A percentile compares a stretch with the other conserved stretches of the same genome.
Evolutionary conservation across 2,888 invertebrate genomes (phyloP).

Genomic region (Mesopsocus fuscifrons): DNA sequence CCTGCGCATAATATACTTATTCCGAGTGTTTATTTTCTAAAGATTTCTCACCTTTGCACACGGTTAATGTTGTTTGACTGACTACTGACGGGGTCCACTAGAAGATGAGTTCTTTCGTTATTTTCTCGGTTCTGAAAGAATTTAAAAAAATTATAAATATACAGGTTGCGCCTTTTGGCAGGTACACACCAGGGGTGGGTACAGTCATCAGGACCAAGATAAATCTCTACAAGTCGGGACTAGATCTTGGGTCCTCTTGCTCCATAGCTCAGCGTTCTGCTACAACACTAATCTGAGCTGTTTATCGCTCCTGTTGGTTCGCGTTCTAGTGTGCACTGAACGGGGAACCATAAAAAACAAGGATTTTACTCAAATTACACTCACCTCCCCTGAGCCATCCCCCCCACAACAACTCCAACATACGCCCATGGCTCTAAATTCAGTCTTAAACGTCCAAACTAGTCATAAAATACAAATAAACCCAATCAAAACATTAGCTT

Average conservation of each 20-base stretch:
- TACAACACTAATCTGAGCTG: not conserved
- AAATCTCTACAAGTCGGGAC: too few species aligned
- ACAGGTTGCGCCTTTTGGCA: conserved; percentile 34
- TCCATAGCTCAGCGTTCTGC: too few species aligned
- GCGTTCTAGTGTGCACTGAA: too few species aligned
- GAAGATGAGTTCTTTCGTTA: conserved; percentile 59
- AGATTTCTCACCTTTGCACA: conserved; percentile 46
- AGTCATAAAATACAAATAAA: too few species aligned
- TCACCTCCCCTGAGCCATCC: not conserved
- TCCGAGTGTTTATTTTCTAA: too few species aligned
- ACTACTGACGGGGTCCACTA: conserved; percentile 57
- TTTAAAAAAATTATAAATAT: too few species aligned
- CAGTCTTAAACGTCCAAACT: too few species aligned
- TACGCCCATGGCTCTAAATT: not conserved
- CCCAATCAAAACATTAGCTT: too few species aligned
- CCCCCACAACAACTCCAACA: conserved; percentile 1
- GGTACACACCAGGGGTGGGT: conserved; percentile 13
- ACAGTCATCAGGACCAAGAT: not conserved
- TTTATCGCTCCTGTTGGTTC: not conserved
- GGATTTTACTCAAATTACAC: not conserved
- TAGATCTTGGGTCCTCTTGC: too few species aligned
- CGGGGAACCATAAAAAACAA: not conserved
- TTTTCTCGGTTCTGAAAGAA: too few species aligned
- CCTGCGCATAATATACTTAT: too few species aligned
- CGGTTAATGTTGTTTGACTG: conserved; percentile 45